These are phyloP conservation scores for Gortyna flavago DNA, from an alignment of 2,888 invertebrate species.

Conservation along the genomic window DNA sequence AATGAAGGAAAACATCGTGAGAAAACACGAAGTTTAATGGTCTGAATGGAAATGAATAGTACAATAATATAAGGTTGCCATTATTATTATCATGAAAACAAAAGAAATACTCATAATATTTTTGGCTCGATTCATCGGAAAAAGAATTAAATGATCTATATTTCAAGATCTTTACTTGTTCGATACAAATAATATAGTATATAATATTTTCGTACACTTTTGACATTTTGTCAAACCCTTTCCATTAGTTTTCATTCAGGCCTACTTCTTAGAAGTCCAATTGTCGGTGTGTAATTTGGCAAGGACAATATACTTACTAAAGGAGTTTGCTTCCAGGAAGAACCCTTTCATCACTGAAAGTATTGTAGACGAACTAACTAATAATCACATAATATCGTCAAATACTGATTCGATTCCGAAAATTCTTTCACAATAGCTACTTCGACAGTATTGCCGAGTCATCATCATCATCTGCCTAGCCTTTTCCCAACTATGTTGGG, in stretches of 20 bases:
- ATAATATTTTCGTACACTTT: background rate
- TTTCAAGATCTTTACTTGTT: background rate
- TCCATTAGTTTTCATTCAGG: background rate
- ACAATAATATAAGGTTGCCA: background rate
- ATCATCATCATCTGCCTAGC: no score
- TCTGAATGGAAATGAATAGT: background rate
- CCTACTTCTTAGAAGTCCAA: slow-evolving; percentile 19
- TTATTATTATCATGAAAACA: background rate
- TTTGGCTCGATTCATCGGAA: background rate
- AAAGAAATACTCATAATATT: background rate
- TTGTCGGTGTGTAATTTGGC: background rate
- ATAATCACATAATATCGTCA: no score
- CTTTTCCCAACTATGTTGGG: no score
- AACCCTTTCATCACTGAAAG: background rate
- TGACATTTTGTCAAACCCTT: slow-evolving; percentile 26
- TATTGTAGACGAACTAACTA: background rate
- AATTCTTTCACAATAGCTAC: no score
- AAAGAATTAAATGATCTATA: background rate
- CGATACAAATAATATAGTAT: slow-evolving; percentile 16
- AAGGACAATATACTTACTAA: background rate
- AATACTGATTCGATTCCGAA: no score
- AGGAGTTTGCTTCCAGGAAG: background rate
- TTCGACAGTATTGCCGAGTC: no score
- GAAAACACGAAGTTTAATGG: background rate
- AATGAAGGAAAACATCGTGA: background rate